phyloP scores from a whole-genome alignment of 2,888 invertebrate species.

The Phrixothrix hirtus region DNA sequence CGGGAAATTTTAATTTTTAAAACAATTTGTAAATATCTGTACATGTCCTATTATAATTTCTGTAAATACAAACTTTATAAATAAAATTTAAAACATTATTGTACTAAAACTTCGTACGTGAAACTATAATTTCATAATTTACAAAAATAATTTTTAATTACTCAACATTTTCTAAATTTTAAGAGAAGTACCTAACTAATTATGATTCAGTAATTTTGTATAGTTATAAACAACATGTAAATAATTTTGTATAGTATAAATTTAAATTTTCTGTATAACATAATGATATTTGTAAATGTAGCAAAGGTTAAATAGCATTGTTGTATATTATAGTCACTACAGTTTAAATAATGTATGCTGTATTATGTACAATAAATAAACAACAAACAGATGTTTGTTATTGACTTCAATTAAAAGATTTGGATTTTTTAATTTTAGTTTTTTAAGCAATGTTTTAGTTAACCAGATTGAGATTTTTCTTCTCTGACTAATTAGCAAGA shows the following conservation, averaged over 20 bases:
- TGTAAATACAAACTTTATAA: neutral
- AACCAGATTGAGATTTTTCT: no score
- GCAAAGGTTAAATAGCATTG: conserved; percentile 15
- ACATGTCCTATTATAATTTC: neutral
- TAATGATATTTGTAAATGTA: conserved; percentile 11
- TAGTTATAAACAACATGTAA: conserved; percentile 18
- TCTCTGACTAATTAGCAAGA: no score
- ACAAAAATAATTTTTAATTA: no score
- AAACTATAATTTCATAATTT: no score
- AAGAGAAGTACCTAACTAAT: conserved; percentile 2
- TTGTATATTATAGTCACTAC: conserved; percentile 24
- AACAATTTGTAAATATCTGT: conserved; percentile 11
- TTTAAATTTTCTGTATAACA: neutral
- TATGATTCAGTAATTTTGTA: conserved; percentile 20
- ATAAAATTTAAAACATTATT: neutral
- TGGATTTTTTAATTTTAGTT: no score
- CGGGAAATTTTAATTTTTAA: neutral
- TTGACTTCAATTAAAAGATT: no score
- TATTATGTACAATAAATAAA: conserved; percentile 26
- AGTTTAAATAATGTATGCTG: conserved; percentile 22
- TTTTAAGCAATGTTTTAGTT: no score
- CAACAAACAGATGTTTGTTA: neutral
- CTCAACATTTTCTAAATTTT: conserved; percentile 4
- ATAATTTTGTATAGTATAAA: conserved; percentile 16
- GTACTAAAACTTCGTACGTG: no score